Evolutionary conservation across 2,888 invertebrate genomes (phyloP), one percentile per base, ranked within the genome.

Genomic region (Platycheirus rosarum): DNA sequence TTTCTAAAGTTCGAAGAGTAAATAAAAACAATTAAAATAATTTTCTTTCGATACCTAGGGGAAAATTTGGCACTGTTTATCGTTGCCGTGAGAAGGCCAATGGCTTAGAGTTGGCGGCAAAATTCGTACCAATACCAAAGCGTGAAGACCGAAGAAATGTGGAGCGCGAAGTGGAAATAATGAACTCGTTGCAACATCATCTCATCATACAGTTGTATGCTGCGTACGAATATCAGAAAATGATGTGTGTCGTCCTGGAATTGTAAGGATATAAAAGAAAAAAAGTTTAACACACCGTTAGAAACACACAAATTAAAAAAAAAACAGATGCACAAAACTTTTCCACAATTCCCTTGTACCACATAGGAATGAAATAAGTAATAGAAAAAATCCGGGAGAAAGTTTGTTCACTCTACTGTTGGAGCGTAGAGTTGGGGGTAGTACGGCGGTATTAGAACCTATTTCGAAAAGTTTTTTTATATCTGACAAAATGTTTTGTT

Each of bases 1-100:
- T 35, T 35, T 57, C 23, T 2, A 35, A 66, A 57, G 37, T 18
- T 18, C 62, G 8, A 3, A 32, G 7, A 6, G 23, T 23, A 23
- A 23, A 23, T 23, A 23, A 53, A 8, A 48, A 69, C 26, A 32
- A 62, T 20, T 23, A 40, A n/a, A 63, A 23, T 62, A 57, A 63
- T 49, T 77, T 23, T 66, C 26, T 42, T 9, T 51, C 8, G 91
- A 91, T 92, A 98, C 18, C 73, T 92, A 98, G 98, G 88, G 98
- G 98, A 3, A 98, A 98, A 93, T 98, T 98, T 91, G 98, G 98
- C 77, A 97, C 97, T 37, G 98, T 99, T 44, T 98, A 97, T 92
- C 94, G 95, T 88, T 98, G 98, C 91, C 93, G 93, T 63, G 98
- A 98, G 91, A 96, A 95, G 90, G 91, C 92, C 65, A 95, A 95